phyloP scores from a whole-genome alignment of 2,113 vertebrate genomes.

The Phoenicopterus ruber region DNA sequence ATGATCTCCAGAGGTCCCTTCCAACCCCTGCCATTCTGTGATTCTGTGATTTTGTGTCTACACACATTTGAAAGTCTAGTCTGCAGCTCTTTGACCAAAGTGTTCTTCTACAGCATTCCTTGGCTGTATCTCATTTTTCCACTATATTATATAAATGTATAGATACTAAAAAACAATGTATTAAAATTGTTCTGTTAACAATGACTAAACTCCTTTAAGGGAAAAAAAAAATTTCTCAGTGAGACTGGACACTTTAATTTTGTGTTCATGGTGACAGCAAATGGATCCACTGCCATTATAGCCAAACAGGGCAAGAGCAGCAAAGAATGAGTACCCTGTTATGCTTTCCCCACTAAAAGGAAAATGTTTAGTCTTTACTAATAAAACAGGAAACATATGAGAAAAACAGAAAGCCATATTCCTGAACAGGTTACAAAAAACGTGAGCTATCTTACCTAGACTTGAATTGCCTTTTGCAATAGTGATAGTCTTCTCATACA shows the following conservation, averaged over 20 bases:
- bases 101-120: neutral
- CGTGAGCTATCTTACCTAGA: constrained; percentile 80
- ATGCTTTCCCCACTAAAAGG: neutral
- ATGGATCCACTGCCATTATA: neutral
- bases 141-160: neutral
- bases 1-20: too few species aligned
- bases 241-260: neutral
- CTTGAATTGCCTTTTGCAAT: constrained; percentile 96
- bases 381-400: constrained; percentile 35
- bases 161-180: neutral
- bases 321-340: neutral
- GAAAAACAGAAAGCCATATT: neutral
- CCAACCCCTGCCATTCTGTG: too few species aligned
- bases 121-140: neutral
- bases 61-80: neutral
- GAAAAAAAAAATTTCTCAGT: neutral
- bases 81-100: neutral
- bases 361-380: neutral
- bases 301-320: neutral
- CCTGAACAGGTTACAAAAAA: neutral
- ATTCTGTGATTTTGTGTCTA: neutral
- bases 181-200: neutral
- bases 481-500: constrained; percentile 87
- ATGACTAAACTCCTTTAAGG: neutral
- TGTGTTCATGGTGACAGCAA: neutral